Conservation (phyloP, 2,797 vertebrate species). For the Anableps anableps region DNA sequence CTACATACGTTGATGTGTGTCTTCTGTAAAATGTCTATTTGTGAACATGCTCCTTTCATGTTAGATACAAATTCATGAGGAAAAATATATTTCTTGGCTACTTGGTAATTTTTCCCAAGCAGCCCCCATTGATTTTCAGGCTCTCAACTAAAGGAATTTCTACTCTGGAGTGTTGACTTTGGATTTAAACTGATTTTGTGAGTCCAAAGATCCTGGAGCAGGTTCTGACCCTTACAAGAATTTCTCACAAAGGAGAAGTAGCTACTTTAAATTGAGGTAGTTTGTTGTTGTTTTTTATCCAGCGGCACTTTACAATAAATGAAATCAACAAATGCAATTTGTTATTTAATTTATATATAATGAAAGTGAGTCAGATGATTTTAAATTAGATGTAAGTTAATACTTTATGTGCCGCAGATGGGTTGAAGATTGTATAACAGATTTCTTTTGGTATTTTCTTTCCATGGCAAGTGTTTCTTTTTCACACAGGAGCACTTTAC, state of each 20-base stretch:
- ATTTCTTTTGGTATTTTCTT: neutral
- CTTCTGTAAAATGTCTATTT: too few relatives aligned
- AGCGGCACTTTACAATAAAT: neutral
- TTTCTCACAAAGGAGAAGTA: neutral
- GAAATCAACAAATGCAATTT: neutral
- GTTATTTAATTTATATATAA: neutral
- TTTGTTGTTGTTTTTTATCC: neutral
- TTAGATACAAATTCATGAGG: too few relatives aligned
- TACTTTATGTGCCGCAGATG: neutral
- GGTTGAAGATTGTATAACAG: neutral
- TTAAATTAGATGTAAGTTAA: conserved; percentile 1
- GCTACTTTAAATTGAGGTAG: neutral
- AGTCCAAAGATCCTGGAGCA: neutral
- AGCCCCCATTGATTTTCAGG: too few relatives aligned
- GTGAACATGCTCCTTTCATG: too few relatives aligned
- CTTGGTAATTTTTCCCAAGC: too few relatives aligned
- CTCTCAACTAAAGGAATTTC: too few relatives aligned
- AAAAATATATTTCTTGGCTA: too few relatives aligned
- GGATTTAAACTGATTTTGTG: neutral
- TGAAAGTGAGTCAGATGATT: neutral
- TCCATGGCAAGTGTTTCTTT: neutral
- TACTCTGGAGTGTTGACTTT: neutral
- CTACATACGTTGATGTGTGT: too few relatives aligned
- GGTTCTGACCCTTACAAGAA: neutral
- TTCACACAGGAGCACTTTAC: conserved; percentile 3